phyloP scores from a whole-genome alignment of 2,113 vertebrate genomes.

The Chitala chitala region DNA sequence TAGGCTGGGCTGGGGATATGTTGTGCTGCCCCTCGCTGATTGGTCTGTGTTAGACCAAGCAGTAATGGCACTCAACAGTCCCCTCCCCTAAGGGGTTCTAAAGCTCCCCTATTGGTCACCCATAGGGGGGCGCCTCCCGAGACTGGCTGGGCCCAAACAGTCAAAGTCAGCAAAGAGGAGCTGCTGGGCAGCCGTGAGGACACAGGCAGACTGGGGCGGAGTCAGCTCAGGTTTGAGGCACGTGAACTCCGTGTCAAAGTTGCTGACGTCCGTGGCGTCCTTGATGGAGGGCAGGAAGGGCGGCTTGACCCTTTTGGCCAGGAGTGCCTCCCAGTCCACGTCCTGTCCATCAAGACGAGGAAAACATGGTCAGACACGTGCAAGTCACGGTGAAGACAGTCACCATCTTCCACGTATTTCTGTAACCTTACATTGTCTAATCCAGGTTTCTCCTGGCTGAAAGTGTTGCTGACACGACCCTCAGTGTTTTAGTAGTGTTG shows the following conservation, averaged over 20 bases:
- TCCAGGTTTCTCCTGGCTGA: too few relatives aligned
- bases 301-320: conserved; percentile 67
- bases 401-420: neutral
- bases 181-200: conserved; percentile 69
- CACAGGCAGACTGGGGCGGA: conserved; percentile 56
- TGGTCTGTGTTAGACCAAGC: too few relatives aligned
- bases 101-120: conserved; percentile 2
- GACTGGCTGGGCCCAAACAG: conserved; percentile 67
- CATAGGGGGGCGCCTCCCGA: neutral
- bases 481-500: too few relatives aligned
- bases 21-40: too few relatives aligned
- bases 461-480: too few relatives aligned
- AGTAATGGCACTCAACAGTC: neutral
- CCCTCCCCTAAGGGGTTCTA: neutral
- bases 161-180: conserved; percentile 79
- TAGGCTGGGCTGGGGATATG: too few relatives aligned
- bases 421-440: neutral
- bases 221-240: conserved; percentile 73
- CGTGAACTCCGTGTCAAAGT: conserved; percentile 87
- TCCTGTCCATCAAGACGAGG: conserved; percentile 52
- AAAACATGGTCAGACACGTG: too few relatives aligned
- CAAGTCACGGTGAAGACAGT: too few relatives aligned
- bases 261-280: conserved; percentile 69
- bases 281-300: conserved; percentile 74
- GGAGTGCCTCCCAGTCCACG: conserved; percentile 78